phyloP scores from a whole-genome alignment of 2,888 invertebrate species.

The Hirtodrosophila duncani region DNA sequence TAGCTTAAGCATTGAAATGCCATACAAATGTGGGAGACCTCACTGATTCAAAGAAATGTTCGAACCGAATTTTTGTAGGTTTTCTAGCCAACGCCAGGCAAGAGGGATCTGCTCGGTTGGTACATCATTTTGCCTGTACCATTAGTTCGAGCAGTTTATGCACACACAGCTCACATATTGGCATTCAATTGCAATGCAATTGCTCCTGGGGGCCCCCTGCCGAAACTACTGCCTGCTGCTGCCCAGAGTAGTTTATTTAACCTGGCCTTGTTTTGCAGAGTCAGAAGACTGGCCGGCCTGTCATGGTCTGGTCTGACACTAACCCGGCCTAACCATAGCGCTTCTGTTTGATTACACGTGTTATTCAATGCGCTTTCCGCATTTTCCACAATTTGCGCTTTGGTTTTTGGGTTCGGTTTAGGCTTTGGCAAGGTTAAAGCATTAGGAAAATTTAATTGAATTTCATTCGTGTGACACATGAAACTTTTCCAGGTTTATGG shows the following conservation, averaged over 20 bases:
- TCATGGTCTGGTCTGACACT: slow-evolving; percentile 11
- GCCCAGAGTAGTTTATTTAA: slow-evolving; percentile 45
- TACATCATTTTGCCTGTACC: no score
- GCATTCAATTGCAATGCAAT: slow-evolving; percentile 38
- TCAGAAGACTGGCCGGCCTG: no score
- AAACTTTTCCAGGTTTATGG: slow-evolving; percentile 42
- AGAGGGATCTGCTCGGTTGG: no score
- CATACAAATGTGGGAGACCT: no score
- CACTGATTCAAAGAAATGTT: no score
- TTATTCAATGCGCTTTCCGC: slow-evolving; percentile 38
- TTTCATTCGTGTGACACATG: slow-evolving; percentile 35
- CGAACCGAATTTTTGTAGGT: no score
- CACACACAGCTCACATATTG: neutral
- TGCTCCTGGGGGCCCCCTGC: no score
- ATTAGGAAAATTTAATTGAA: slow-evolving; percentile 43
- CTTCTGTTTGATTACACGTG: slow-evolving; percentile 46
- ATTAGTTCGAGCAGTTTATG: no score
- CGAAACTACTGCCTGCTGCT: neutral
- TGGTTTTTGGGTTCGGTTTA: neutral
- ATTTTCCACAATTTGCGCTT: slow-evolving; percentile 13
- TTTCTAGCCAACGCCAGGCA: no score
- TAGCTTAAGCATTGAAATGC: no score
- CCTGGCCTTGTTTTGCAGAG: slow-evolving; percentile 17
- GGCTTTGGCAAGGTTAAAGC: neutral
- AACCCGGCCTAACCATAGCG: slow-evolving; percentile 22